These are phyloP conservation scores for Vultur gryphus DNA, from an alignment of 2,797 vertebrate genomes.

Conservation along the genomic window DNA sequence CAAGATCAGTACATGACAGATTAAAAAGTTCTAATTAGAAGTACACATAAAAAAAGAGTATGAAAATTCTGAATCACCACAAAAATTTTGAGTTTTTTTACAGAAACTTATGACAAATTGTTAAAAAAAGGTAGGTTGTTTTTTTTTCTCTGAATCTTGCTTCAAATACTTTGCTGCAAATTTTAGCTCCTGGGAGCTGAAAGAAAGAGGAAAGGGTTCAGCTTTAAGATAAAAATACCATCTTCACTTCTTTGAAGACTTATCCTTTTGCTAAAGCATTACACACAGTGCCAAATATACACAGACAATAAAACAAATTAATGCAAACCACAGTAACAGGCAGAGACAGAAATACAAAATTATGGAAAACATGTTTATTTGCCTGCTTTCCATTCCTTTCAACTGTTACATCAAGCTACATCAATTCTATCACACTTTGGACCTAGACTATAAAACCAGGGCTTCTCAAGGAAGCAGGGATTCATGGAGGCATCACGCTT, in stretches of 20 bases:
- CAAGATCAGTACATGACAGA: neutral
- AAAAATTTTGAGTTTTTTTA: neutral
- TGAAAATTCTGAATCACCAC: neutral
- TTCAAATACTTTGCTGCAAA: neutral
- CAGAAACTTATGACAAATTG: neutral
- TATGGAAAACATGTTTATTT: neutral
- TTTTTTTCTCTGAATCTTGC: neutral
- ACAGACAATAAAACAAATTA: neutral
- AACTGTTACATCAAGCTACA: neutral
- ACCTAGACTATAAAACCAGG: neutral
- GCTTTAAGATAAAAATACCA: neutral
- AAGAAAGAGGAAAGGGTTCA: neutral
- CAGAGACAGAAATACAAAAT: neutral
- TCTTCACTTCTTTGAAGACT: neutral
- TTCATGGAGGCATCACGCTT: neutral
- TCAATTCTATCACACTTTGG: neutral
- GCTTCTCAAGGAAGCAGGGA: neutral
- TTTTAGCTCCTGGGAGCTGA: neutral
- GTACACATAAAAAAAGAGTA: neutral
- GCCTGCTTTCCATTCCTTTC: neutral
- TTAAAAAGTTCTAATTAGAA: neutral
- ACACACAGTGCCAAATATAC: neutral
- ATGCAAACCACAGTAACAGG: neutral
- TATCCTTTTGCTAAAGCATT: neutral
- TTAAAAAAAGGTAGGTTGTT: neutral